These are phyloP conservation scores for Arizona elegans DNA, from an alignment of 2,113 vertebrate species.

Conservation along the genomic window DNA sequence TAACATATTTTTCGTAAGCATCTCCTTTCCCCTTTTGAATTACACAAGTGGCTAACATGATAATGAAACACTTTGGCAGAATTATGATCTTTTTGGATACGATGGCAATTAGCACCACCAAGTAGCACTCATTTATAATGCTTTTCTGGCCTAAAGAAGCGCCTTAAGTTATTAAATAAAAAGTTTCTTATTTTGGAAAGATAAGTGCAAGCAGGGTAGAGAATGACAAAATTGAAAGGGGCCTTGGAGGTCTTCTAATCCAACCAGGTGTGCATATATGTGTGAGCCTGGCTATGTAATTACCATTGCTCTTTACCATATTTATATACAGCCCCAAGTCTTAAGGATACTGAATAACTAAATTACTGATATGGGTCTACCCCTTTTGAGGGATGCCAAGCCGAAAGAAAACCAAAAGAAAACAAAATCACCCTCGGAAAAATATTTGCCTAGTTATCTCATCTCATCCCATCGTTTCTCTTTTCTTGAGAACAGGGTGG, in stretches of 20 bases:
- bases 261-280: background rate
- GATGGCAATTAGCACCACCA: conserved; percentile 8
- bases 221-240: too few species aligned
- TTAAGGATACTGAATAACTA: background rate
- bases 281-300: background rate
- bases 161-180: background rate
- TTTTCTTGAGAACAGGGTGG: background rate
- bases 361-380: background rate
- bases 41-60: background rate
- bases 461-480: background rate
- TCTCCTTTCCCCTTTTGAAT: background rate
- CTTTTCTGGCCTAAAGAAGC: conserved; percentile 69
- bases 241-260: too few species aligned
- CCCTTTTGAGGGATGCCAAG: background rate
- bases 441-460: too few species aligned
- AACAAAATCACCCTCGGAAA: too few species aligned
- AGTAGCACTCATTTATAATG: conserved; percentile 29
- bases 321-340: background rate
- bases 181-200: background rate
- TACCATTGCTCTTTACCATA: background rate
- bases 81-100: conserved; percentile 3
- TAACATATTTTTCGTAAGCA: background rate
- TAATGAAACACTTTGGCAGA: background rate
- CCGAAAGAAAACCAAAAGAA: too few species aligned
- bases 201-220: background rate